Conservation (phyloP, 2,888 invertebrate genomes). For the Ennomos quercinarius region DNA sequence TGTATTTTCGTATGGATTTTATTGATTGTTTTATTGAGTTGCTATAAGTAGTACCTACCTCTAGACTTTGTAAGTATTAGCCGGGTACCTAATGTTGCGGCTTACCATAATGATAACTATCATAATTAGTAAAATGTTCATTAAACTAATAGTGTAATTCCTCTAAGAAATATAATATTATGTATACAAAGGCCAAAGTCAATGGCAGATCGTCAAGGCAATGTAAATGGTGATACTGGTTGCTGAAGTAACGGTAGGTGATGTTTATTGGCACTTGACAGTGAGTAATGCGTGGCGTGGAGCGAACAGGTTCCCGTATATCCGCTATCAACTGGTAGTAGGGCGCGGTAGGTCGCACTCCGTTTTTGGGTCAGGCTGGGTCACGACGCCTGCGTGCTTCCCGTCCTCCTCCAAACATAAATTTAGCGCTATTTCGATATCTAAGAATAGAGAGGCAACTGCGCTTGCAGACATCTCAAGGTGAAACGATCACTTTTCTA, state of each 20-base stretch:
- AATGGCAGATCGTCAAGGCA: slow-evolving; percentile 37
- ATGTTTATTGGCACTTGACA: slow-evolving; percentile 43
- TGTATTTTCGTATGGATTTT: too few relatives aligned
- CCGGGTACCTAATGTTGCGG: too few relatives aligned
- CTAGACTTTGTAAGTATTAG: too few relatives aligned
- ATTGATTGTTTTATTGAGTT: too few relatives aligned
- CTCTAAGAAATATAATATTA: slow-evolving; percentile 7
- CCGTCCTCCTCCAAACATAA: slow-evolving; percentile 62
- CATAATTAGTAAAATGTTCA: too few relatives aligned
- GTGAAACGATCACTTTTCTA: slow-evolving; percentile 82
- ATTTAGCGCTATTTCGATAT: slow-evolving; percentile 72
- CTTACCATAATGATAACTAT: too few relatives aligned
- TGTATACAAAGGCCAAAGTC: slow-evolving; percentile 42
- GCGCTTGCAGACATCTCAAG: slow-evolving; percentile 73
- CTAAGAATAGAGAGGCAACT: slow-evolving; percentile 76
- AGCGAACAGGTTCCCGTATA: slow-evolving; percentile 75
- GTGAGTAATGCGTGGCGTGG: slow-evolving; percentile 56
- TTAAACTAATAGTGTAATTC: too few relatives aligned
- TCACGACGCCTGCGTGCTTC: slow-evolving; percentile 81
- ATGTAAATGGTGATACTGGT: slow-evolving; percentile 42
- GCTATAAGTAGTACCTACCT: too few relatives aligned
- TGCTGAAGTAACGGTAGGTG: slow-evolving; percentile 62
- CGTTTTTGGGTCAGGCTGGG: slow-evolving; percentile 83
- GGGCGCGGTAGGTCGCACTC: slow-evolving; percentile 71
- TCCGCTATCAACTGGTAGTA: slow-evolving; percentile 75